phyloP scores from a whole-genome alignment of 2,113 vertebrate species.

The Tyrannus savana region DNA sequence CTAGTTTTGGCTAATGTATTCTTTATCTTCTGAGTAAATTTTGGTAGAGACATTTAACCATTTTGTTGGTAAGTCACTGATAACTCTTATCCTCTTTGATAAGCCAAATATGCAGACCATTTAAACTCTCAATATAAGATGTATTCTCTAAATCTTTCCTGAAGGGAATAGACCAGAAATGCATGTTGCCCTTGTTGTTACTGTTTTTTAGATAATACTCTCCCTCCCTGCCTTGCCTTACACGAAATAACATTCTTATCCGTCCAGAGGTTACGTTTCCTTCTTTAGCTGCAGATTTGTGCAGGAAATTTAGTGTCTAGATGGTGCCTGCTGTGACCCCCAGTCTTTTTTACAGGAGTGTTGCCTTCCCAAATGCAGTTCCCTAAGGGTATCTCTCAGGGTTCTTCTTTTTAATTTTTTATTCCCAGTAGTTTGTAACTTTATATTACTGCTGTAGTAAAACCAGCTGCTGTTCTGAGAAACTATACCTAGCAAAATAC shows the following conservation, averaged over 20 bases:
- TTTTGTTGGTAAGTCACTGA: neutral
- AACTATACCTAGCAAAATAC: neutral
- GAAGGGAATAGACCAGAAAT: neutral
- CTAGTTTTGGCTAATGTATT: neutral
- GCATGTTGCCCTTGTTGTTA: neutral
- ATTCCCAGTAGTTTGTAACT: neutral
- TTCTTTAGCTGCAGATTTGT: neutral
- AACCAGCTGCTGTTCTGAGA: neutral
- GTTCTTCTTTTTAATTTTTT: too few relatives aligned
- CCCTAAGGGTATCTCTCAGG: fast-evolving
- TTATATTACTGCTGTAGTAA: neutral
- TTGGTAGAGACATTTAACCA: neutral
- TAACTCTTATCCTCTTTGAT: constrained; percentile 18
- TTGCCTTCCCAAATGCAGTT: neutral
- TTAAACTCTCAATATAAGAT: neutral
- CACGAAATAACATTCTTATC: neutral
- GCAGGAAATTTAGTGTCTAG: neutral
- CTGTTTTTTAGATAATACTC: constrained; percentile 2
- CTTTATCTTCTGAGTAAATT: constrained; percentile 3
- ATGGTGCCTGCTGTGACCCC: neutral
- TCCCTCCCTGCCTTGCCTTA: neutral
- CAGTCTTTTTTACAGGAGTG: neutral
- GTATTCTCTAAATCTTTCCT: neutral
- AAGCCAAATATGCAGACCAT: neutral
- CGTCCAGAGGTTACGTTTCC: neutral